Evolutionary conservation across 2,113 vertebrate genomes (phyloP), one percentile per base, ranked within the genome.

Genomic region (Excalfactoria chinensis): DNA sequence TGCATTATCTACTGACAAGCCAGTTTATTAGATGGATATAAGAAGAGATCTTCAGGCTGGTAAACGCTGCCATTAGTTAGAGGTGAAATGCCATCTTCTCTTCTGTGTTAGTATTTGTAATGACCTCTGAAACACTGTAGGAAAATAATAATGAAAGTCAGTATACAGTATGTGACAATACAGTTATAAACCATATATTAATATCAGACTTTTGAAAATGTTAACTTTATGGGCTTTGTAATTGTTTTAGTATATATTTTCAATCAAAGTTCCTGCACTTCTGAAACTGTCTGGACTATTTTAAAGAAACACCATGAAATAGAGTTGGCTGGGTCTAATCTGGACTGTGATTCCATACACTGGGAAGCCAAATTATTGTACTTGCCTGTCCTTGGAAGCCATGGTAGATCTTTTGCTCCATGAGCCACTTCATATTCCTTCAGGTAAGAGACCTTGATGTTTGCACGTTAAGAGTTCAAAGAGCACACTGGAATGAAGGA

Each of bases 41-140:
- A 91, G 77, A 83, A 73, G 91, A 92, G 46, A 87, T 93, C 78
- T 91, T 86, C 64, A 83, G 82, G 84, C 82, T 93, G 89, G 78
- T 73, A 95, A 89, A 92, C 34, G 43, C 71, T 95, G 78, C 78
- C 78, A 70, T 89, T 92, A 78, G 53, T 95, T 86, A 93, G 77
- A 94, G 48, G 89, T 91, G 75, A 85, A 95, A 89, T 81, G 73
- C 64, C 89, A 84, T 71, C 89, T 82, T 92, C 32, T 67, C 59
- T 79, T 94, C 84, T 83, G 43, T 44, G 51, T 43, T 80, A 78
- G 84, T 87, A 85, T 94, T 93, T 93, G 63, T 79, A 92, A 87
- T 68, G 73, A 44, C 20, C 87, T 92, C 75, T 83, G 78, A 92
- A 94, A 87, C 72, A 77, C 68, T 66, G 76, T 84, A 63, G 86